These are phyloP conservation scores for Istiophorus platypterus DNA, from an alignment of 2,113 vertebrate genomes.

Conservation along the genomic window DNA sequence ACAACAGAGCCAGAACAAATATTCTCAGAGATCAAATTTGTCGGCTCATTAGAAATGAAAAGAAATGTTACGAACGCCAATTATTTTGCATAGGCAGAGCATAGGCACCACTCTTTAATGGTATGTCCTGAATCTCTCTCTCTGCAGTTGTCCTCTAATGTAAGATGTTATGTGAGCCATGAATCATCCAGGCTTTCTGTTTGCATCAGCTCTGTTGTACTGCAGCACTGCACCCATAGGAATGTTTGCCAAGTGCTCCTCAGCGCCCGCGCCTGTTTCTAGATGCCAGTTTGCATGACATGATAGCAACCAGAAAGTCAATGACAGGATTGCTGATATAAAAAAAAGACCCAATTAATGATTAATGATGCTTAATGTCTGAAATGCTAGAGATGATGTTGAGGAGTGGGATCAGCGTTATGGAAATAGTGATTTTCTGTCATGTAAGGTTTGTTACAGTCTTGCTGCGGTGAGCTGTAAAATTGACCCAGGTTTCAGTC, in stretches of 20 bases:
- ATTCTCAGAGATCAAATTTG: conserved; percentile 56
- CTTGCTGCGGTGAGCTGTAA: conserved; percentile 29
- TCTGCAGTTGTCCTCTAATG: conserved; percentile 49
- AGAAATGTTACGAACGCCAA: conserved; percentile 53
- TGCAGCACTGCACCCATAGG: conserved; percentile 41
- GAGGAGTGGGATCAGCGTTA: conserved; percentile 44
- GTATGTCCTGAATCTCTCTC: conserved; percentile 42
- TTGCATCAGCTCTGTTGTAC: conserved; percentile 57
- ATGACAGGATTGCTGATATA: conserved; percentile 24
- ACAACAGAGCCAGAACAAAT: conserved; percentile 30
- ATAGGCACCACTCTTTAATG: conserved; percentile 41
- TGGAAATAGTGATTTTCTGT: conserved; percentile 67
- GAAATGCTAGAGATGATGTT: conserved; percentile 15
- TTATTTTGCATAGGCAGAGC: conserved; percentile 56
- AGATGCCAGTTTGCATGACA: conserved; percentile 48
- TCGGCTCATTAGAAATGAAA: conserved; percentile 67
- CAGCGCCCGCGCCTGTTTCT: conserved; percentile 37
- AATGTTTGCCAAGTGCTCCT: conserved; percentile 55
- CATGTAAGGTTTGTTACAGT: conserved; percentile 46
- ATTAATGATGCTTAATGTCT: conserved; percentile 28
- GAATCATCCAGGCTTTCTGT: conserved; percentile 67
- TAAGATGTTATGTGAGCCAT: conserved; percentile 51
- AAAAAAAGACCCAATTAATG: conserved; percentile 17
- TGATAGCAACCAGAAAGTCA: conserved; percentile 36
- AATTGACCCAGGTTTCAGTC: conserved; percentile 31